Conservation (phyloP, 2,888 invertebrate species). For the Hoplodrina blanda region DNA sequence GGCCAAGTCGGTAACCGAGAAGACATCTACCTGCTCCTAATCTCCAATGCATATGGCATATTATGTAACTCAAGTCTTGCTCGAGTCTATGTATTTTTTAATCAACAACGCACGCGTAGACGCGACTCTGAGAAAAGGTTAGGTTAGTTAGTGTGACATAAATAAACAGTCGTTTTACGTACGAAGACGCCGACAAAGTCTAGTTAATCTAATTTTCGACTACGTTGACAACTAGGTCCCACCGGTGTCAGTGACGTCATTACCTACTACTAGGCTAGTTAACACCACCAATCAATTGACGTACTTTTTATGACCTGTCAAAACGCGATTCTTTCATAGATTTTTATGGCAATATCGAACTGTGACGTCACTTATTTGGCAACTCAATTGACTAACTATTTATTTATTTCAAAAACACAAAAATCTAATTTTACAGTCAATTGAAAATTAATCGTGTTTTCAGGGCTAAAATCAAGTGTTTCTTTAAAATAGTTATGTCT, state of each 20-base stretch:
- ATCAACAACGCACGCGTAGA: conserved; percentile 1
- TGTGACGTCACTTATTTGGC: too few relatives aligned
- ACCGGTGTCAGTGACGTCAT: conserved; percentile 17
- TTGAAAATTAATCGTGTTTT: too few relatives aligned
- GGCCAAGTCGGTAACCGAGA: not conserved
- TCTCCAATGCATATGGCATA: conserved; percentile 11
- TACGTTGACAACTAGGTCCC: conserved; percentile 1
- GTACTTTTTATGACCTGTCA: too few relatives aligned
- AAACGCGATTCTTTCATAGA: too few relatives aligned
- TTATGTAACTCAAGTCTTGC: conserved; percentile 20
- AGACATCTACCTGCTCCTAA: conserved; percentile 1
- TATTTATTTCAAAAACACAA: too few relatives aligned
- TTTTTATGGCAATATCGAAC: too few relatives aligned
- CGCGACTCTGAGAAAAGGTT: conserved; percentile 33
- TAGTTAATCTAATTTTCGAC: conserved; percentile 21
- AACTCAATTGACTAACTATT: too few relatives aligned
- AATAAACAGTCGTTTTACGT: conserved; percentile 32
- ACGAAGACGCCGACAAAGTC: conserved; percentile 10
- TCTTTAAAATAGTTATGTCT: too few relatives aligned
- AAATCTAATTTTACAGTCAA: too few relatives aligned
- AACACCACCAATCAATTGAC: too few relatives aligned
- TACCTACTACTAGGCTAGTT: not conserved
- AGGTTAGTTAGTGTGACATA: conserved; percentile 33
- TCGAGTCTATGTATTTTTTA: conserved; percentile 10
- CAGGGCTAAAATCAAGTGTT: too few relatives aligned